Conservation (phyloP, 2,113 vertebrate genomes). For the Charina bottae region DNA sequence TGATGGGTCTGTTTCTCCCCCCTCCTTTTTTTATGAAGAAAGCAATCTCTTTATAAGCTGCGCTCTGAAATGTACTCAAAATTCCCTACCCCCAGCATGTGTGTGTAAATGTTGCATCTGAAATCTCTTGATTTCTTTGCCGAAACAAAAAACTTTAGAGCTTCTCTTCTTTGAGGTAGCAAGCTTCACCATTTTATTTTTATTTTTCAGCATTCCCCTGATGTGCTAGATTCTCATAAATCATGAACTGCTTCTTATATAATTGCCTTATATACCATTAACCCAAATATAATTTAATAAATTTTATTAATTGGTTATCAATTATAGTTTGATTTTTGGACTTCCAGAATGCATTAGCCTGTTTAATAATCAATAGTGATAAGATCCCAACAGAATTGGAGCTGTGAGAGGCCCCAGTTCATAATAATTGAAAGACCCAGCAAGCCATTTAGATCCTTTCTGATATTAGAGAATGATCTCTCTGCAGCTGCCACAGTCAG, state of each 20-base stretch:
- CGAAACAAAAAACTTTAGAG: background rate
- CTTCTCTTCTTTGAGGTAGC: background rate
- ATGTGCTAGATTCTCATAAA: background rate
- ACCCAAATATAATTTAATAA: background rate
- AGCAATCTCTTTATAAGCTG: background rate
- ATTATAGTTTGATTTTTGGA: background rate
- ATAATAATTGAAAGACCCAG: background rate
- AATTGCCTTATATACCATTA: background rate
- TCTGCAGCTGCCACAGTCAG: background rate
- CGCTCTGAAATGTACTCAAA: background rate
- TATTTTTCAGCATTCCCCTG: background rate
- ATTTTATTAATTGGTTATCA: background rate
- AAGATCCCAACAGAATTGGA: background rate
- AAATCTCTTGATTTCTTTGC: background rate
- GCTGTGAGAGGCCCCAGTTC: background rate
- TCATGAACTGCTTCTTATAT: background rate
- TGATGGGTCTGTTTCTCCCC: background rate
- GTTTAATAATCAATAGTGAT: background rate
- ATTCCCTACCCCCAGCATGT: background rate
- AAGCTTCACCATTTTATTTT: background rate
- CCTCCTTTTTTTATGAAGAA: background rate
- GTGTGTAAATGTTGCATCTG: background rate
- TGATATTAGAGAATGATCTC: background rate
- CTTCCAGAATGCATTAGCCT: background rate
- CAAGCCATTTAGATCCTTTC: background rate